Conservation (phyloP, 2,113 vertebrate genomes). For the Trematocara nigrifrons region DNA sequence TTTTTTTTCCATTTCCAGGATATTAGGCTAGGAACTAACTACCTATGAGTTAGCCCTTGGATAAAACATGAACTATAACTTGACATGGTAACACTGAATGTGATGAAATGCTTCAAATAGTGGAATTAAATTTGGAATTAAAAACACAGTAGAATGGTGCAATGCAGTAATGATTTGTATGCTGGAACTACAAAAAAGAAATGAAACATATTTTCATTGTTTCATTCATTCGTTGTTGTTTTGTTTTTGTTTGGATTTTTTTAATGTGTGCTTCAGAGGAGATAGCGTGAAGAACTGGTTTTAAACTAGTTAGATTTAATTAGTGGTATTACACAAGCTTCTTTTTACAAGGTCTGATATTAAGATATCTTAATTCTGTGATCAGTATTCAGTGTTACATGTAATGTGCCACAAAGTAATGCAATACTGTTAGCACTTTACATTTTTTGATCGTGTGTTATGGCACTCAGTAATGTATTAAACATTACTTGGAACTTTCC, state of each 20-base stretch:
- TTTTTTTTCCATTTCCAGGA: background rate
- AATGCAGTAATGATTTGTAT: background rate
- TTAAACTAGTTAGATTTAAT: background rate
- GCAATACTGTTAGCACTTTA: background rate
- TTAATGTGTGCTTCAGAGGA: background rate
- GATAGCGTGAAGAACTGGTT: background rate
- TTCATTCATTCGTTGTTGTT: background rate
- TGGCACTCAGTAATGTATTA: fast-evolving
- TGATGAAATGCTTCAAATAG: background rate
- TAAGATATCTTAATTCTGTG: background rate
- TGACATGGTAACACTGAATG: background rate
- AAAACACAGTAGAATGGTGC: background rate
- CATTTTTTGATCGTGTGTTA: background rate
- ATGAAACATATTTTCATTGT: background rate
- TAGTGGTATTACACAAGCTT: background rate
- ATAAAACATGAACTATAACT: background rate
- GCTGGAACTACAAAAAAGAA: background rate
- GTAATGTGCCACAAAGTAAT: background rate
- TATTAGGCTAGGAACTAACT: background rate
- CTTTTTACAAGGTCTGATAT: background rate
- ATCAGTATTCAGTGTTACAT: background rate
- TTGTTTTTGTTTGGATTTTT: background rate
- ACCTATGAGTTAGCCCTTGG: background rate
- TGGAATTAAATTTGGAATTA: background rate
- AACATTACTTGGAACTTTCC: background rate